Conservation (phyloP, 2,113 vertebrate genomes). For the Crotalus tigris region DNA sequence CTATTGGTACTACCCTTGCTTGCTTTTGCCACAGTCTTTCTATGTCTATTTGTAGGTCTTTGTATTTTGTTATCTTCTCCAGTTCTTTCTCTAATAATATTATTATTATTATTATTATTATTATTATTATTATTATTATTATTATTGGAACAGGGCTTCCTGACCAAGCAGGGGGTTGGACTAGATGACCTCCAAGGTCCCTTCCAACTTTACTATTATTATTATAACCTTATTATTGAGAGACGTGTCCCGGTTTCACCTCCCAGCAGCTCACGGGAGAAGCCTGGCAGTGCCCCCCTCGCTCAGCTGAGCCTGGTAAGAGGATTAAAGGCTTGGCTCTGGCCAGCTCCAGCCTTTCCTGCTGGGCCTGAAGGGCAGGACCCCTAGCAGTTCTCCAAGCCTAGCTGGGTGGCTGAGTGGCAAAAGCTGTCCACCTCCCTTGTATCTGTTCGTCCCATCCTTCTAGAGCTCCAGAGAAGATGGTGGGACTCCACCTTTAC, state of each 20-base stretch:
- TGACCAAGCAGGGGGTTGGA: too few species aligned
- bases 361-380: not conserved
- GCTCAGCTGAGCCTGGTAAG: not conserved
- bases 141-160: too few species aligned
- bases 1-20: too few species aligned
- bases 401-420: not conserved
- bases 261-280: not conserved
- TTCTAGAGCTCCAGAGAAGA: not conserved
- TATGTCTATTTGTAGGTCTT: too few species aligned
- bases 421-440: fast-evolving
- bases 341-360: not conserved
- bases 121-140: too few species aligned
- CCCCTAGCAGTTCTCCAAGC: not conserved
- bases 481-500: slow-evolving; percentile 53
- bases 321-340: not conserved
- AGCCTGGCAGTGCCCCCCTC: not conserved
- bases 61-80: too few species aligned
- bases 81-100: too few species aligned
- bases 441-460: not conserved
- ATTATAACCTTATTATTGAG: not conserved
- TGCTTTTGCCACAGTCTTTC: too few species aligned
- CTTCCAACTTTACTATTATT: too few species aligned
- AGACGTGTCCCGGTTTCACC: not conserved
- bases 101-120: too few species aligned
- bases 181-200: too few species aligned